Evolutionary conservation across 1,140 invertebrate genomes (phyloP).

Genomic region (Tribolium madens): DNA sequence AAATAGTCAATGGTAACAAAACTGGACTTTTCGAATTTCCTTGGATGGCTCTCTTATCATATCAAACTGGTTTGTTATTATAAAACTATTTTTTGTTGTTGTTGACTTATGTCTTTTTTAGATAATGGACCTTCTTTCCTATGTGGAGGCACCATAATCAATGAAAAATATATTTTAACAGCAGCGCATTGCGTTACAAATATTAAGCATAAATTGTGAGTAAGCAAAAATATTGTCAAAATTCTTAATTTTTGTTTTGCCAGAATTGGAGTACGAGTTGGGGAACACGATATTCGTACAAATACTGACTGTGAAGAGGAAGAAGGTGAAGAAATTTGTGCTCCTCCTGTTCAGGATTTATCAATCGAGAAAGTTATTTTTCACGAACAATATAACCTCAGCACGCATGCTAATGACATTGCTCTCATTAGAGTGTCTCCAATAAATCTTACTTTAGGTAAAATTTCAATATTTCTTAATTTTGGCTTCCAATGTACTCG

Average conservation of each 20-base stretch:
- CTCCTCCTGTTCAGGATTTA: slow-evolving; percentile 72
- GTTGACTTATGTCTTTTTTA: slow-evolving; percentile 54
- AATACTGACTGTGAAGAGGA: slow-evolving; percentile 72
- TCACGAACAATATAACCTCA: slow-evolving; percentile 69
- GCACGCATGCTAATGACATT: slow-evolving; percentile 71
- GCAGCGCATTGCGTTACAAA: slow-evolving; percentile 77
- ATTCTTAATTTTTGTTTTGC: slow-evolving; percentile 22
- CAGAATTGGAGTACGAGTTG: slow-evolving; percentile 71
- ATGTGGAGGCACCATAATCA: slow-evolving; percentile 77
- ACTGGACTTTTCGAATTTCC: slow-evolving; percentile 73
- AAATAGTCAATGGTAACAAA: slow-evolving; percentile 71
- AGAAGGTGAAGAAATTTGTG: slow-evolving; percentile 66
- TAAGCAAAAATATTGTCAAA: slow-evolving; percentile 39
- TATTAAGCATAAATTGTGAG: slow-evolving; percentile 65
- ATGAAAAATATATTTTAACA: slow-evolving; percentile 75
- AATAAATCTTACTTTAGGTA: slow-evolving; percentile 41
- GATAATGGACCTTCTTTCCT: slow-evolving; percentile 67
- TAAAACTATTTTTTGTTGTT: background rate
- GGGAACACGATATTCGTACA: slow-evolving; percentile 72
- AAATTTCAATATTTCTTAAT: background rate
- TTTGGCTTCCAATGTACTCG: slow-evolving; percentile 16
- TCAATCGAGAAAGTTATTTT: slow-evolving; percentile 68
- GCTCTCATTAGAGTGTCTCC: slow-evolving; percentile 70
- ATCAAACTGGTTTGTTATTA: slow-evolving; percentile 65
- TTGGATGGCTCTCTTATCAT: slow-evolving; percentile 76